These are phyloP conservation scores for Pseudachorutes palmiensis DNA, from an alignment of 1,140 invertebrate genomes.

Conservation along the genomic window DNA sequence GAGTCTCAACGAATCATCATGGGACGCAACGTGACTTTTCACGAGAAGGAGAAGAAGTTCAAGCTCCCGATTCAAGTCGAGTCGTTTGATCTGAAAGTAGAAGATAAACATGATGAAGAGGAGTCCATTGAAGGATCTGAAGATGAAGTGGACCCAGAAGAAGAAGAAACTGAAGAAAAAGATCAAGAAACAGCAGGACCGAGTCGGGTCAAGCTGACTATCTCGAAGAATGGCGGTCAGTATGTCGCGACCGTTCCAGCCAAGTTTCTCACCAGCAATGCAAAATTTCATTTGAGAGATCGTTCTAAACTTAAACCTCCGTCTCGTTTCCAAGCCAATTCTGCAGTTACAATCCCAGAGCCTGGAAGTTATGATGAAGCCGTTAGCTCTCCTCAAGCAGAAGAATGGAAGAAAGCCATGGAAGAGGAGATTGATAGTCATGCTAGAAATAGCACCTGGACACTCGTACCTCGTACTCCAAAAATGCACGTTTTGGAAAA, in stretches of 20 bases:
- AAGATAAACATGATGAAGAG: background rate
- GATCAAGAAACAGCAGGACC: background rate
- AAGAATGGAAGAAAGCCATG: conserved; percentile 32
- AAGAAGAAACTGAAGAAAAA: background rate
- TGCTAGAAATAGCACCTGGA: conserved; percentile 33
- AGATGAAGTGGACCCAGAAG: background rate
- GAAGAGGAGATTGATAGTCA: conserved; percentile 29
- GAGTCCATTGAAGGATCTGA: background rate
- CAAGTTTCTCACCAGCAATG: background rate
- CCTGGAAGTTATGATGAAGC: conserved; percentile 26
- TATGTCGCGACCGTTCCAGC: background rate
- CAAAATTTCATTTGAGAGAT: background rate
- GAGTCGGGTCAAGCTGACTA: background rate
- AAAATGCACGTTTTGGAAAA: conserved; percentile 36
- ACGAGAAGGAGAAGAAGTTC: background rate
- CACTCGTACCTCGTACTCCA: conserved; percentile 12
- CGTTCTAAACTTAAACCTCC: background rate
- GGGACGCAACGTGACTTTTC: conserved; percentile 1
- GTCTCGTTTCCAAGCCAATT: background rate
- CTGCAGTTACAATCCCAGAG: background rate
- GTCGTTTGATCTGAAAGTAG: background rate
- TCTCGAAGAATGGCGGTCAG: background rate
- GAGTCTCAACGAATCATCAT: background rate
- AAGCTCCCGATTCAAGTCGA: background rate
- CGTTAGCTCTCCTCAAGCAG: conserved; percentile 10